Conservation (phyloP, 2,797 vertebrate genomes). For the Triplophysa yarkandensis region DNA sequence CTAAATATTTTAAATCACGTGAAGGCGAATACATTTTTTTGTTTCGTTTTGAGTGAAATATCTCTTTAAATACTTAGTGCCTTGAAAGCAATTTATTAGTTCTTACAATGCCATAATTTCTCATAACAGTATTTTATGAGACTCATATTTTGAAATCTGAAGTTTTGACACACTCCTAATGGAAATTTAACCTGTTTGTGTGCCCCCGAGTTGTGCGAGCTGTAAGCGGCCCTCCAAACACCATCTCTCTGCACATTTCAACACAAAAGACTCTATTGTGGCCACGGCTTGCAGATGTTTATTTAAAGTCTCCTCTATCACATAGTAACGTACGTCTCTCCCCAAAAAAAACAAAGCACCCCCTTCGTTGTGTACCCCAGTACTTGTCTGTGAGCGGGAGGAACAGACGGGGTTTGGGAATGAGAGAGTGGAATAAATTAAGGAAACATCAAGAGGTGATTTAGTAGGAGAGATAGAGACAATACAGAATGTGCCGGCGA, state of each 20-base stretch:
- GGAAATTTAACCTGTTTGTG: constrained; percentile 4
- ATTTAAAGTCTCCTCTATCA: constrained; percentile 54
- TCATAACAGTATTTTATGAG: neutral
- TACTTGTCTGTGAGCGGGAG: constrained; percentile 27
- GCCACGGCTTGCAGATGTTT: constrained; percentile 52
- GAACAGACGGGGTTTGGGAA: neutral
- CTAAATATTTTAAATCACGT: no score
- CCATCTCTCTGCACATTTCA: constrained; percentile 71
- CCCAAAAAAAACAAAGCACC: constrained; percentile 50
- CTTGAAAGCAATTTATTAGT: no score
- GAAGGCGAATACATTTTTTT: no score
- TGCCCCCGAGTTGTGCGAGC: neutral
- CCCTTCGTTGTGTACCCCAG: constrained; percentile 20
- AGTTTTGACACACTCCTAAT: neutral
- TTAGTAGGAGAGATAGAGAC: constrained; percentile 43
- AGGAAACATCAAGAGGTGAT: constrained; percentile 40
- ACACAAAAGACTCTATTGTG: constrained; percentile 76
- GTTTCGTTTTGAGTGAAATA: no score
- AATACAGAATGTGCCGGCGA: constrained; percentile 46
- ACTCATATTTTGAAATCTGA: neutral
- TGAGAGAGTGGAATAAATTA: constrained; percentile 51
- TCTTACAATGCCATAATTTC: neutral
- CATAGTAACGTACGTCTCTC: constrained; percentile 46
- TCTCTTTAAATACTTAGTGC: no score
- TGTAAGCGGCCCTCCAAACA: constrained; percentile 49